Evolutionary conservation across 2,113 vertebrate genomes (phyloP).

Genomic region (Crotalus helleri): DNA sequence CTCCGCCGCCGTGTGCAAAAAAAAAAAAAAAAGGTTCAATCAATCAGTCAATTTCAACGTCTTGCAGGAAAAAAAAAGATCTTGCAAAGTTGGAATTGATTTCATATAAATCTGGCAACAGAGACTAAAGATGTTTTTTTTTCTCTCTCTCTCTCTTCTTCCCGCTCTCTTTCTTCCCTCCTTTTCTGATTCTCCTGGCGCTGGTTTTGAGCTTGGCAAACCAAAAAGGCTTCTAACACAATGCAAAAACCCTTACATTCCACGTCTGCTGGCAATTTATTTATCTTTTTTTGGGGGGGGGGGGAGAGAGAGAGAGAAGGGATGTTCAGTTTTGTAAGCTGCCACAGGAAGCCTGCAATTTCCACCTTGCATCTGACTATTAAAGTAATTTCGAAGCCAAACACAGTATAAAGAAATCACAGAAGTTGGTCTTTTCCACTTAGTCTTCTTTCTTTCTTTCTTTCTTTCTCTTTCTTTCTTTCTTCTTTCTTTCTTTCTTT

Average conservation of each 20-base stretch:
- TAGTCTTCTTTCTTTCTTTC: neutral
- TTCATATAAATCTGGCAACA: neutral
- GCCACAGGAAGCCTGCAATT: slow-evolving; percentile 34
- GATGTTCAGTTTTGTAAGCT: slow-evolving; percentile 40
- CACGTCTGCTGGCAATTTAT: slow-evolving; percentile 56
- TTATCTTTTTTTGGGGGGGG: neutral
- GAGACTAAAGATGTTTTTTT: neutral
- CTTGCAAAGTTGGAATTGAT: too few relatives aligned
- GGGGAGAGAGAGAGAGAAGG: too few relatives aligned
- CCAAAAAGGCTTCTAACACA: slow-evolving; percentile 36
- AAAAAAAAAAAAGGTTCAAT: too few relatives aligned
- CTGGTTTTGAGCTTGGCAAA: slow-evolving; percentile 25
- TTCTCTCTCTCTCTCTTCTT: neutral
- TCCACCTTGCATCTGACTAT: slow-evolving; percentile 38
- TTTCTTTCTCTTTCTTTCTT: too few relatives aligned
- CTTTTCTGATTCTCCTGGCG: too few relatives aligned
- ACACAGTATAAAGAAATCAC: slow-evolving; percentile 1
- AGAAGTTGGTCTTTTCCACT: slow-evolving; percentile 45
- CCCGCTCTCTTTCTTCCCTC: slow-evolving; percentile 28
- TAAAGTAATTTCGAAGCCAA: slow-evolving; percentile 56
- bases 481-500: too few relatives aligned
- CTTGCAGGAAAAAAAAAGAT: too few relatives aligned
- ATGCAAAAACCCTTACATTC: slow-evolving; percentile 51
- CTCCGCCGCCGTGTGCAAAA: too few relatives aligned
- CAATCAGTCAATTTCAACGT: too few relatives aligned